Conservation (phyloP, 2,888 invertebrate species). For the Germaria angustata region DNA sequence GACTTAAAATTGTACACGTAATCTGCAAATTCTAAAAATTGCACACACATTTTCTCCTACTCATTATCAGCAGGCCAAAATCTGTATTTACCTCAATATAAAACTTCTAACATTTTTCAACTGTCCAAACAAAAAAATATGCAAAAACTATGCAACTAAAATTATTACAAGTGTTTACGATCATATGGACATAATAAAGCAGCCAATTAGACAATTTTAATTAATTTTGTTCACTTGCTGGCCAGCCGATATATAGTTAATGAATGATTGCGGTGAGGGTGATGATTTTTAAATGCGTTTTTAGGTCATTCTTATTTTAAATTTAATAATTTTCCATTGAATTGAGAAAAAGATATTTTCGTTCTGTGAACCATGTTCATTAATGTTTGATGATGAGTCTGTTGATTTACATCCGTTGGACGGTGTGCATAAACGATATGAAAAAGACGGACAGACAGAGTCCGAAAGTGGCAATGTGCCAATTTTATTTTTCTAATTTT, state of each 20-base stretch:
- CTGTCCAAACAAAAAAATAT: too few species aligned
- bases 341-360: conserved; percentile 18
- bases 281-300: conserved; percentile 69
- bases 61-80: too few species aligned
- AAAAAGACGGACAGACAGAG: not conserved
- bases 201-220: conserved; percentile 6
- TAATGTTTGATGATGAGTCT: conserved; percentile 30
- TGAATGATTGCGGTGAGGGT: not conserved
- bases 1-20: too few species aligned
- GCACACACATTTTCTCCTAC: too few species aligned
- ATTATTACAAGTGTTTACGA: too few species aligned
- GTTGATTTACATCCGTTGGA: conserved; percentile 59
- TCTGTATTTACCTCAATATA: too few species aligned
- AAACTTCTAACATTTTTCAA: too few species aligned
- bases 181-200: too few species aligned
- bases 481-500: conserved; percentile 20
- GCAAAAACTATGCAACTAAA: too few species aligned
- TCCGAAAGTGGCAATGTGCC: conserved; percentile 54
- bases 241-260: not conserved
- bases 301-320: conserved; percentile 73
- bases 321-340: conserved; percentile 68
- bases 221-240: not conserved
- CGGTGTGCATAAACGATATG: not conserved
- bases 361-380: conserved; percentile 42
- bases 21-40: too few species aligned